phyloP scores from a whole-genome alignment of 2,113 vertebrate species.

The Nematolebias whitei region DNA sequence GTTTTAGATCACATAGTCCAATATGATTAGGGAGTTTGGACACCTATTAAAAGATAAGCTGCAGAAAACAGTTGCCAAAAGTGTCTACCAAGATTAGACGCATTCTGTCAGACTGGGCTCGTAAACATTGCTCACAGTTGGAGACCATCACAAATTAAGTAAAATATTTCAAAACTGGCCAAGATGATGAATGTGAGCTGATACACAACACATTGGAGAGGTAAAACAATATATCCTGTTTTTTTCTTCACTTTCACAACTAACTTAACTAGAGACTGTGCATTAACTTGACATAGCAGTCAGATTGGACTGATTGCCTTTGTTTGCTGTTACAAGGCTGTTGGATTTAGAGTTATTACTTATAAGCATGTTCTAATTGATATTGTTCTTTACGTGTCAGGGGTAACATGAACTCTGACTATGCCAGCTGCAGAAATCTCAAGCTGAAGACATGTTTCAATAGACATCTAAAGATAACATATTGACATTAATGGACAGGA shows the following conservation, averaged over 20 bases:
- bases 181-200: neutral
- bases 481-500: too few relatives aligned
- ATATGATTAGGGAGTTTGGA: conserved; percentile 42
- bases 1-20: conserved; percentile 35
- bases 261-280: neutral
- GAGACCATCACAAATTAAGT: conserved; percentile 5
- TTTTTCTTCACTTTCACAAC: too few relatives aligned
- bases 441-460: neutral
- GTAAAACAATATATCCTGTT: too few relatives aligned
- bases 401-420: neutral
- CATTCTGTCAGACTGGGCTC: conserved; percentile 38
- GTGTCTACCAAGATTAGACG: conserved; percentile 27
- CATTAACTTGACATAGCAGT: conserved; percentile 33
- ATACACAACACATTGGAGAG: neutral
- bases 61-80: conserved; percentile 22
- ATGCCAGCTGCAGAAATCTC: neutral
- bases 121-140: conserved; percentile 1
- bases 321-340: neutral
- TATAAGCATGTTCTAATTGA: conserved; percentile 6
- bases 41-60: conserved; percentile 45
- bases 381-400: conserved; percentile 12
- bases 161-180: conserved; percentile 22
- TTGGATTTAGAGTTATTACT: neutral
- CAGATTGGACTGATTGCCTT: neutral
- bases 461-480: too few relatives aligned